Evolutionary conservation across 2,113 vertebrate species (phyloP).

Genomic region (Pelusios castaneus): DNA sequence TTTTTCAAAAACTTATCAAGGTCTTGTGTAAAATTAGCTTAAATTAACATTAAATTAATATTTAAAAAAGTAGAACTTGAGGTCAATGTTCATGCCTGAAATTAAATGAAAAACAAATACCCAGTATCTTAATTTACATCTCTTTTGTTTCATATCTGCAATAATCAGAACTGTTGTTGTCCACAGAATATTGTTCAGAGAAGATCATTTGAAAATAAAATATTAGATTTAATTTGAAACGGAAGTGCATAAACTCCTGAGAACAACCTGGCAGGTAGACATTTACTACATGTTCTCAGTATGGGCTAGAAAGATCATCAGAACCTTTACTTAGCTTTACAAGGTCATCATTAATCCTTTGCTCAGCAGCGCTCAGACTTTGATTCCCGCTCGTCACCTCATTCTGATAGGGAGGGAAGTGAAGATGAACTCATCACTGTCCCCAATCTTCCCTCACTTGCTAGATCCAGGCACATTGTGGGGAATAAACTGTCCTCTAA

Average conservation of each 20-base stretch:
- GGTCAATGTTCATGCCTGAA: neutral
- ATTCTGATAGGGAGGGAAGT: neutral
- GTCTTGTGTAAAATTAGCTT: neutral
- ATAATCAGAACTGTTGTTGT: neutral
- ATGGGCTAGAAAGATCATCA: neutral
- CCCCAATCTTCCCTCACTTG: too few relatives aligned
- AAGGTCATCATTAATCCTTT: neutral
- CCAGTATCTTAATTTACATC: neutral
- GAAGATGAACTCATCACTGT: neutral
- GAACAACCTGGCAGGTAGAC: neutral
- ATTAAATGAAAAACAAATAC: conserved; percentile 21
- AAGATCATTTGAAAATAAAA: neutral
- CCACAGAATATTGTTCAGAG: neutral
- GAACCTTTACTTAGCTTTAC: neutral
- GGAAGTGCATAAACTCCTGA: neutral
- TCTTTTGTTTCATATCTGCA: neutral
- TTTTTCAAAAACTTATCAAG: neutral
- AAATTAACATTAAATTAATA: neutral
- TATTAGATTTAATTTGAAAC: neutral
- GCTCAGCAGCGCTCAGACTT: neutral
- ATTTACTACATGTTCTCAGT: neutral
- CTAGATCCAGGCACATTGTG: neutral
- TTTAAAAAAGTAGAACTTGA: neutral
- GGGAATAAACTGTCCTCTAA: neutral
- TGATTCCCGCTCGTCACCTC: neutral